Base-by-base conservation (phyloP, 2,888 invertebrate genomes). In the Pseudoips prasinana region DNA sequence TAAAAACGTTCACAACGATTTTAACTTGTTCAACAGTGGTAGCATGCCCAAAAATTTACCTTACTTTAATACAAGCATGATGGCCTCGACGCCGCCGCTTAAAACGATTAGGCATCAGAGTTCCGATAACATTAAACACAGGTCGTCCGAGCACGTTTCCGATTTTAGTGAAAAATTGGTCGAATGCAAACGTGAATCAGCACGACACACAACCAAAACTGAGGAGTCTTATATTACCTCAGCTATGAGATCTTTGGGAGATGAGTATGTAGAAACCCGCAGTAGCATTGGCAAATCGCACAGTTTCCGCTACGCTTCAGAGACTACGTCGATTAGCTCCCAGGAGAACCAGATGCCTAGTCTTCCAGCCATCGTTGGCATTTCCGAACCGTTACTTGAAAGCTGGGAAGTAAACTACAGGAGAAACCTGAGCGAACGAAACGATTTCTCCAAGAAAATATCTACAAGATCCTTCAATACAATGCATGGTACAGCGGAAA, bases 201-300 rank as follows among this genome's bases (percentile, higher is more conserved):
- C 64, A 35, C 74, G 72, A 40, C 71, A 67, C 23, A 35, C 56
- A n/a, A 42, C 62, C 10, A 82, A 79, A 55, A 67, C 75, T 17
- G 86, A 85, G 33, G 86, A 87, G 41, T 67, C 84, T 10, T 84
- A 77, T 39, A 70, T 71, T 2, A 70, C 70, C 20, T 77, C 82
- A 3, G 82, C 77, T 5, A 45, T 81, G 34, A 71, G 82, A 50
- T 85, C 86, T 36, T 64, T 86, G n/a, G 86, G 84, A 10, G 87
- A 86, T 22, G 87, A 88, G 49, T 86, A 73, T 36, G 64, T 75
- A 14, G 89, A 83, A 59, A 73, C 86, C 17, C 82, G 89, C 46
- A 91, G 90, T 70, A 90, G 91, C 10, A 90, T 94, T 10, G 90
- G 92, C 29, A 94, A 94, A 68, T 93, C 94, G 1, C 92, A 93